Evolutionary conservation across 2,113 vertebrate species (phyloP).

Genomic region (Solea senegalensis): DNA sequence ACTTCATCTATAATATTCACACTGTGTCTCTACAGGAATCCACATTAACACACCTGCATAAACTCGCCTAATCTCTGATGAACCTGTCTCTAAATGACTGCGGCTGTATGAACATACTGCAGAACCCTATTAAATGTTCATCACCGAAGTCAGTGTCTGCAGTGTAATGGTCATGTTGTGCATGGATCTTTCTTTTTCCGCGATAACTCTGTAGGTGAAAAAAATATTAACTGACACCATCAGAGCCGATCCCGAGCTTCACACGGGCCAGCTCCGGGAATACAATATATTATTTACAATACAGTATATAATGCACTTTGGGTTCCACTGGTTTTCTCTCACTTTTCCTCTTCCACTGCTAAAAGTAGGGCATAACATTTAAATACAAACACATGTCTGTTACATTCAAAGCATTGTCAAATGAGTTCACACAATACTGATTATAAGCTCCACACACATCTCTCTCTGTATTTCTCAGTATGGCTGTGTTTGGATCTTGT

Average conservation of each 20-base stretch:
- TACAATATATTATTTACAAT: conserved; percentile 26
- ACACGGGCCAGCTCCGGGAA: conserved; percentile 11
- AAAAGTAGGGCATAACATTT: too few species aligned
- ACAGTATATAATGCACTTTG: conserved; percentile 14
- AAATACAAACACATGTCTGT: too few species aligned
- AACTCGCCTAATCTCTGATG: conserved; percentile 37
- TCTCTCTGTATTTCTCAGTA: too few species aligned
- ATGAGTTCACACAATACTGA: too few species aligned
- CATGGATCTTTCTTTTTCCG: conserved; percentile 46
- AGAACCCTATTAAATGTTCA: conserved; percentile 44
- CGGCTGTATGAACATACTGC: conserved; percentile 29
- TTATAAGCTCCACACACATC: too few species aligned
- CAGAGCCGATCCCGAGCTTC: conserved; percentile 34
- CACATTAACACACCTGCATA: conserved; percentile 7
- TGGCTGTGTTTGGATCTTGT: too few species aligned
- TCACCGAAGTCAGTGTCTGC: conserved; percentile 18
- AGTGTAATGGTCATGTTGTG: conserved; percentile 39
- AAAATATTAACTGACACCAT: conserved; percentile 48
- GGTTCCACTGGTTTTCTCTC: background rate
- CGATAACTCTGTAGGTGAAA: conserved; percentile 45
- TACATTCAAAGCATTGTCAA: too few species aligned
- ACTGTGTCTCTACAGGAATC: conserved; percentile 20
- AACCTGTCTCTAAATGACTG: conserved; percentile 47
- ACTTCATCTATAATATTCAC: conserved; percentile 42
- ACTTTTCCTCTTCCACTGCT: background rate